phyloP scores from a whole-genome alignment of 2,888 invertebrate genomes.

The Yponomeuta cagnagella region DNA sequence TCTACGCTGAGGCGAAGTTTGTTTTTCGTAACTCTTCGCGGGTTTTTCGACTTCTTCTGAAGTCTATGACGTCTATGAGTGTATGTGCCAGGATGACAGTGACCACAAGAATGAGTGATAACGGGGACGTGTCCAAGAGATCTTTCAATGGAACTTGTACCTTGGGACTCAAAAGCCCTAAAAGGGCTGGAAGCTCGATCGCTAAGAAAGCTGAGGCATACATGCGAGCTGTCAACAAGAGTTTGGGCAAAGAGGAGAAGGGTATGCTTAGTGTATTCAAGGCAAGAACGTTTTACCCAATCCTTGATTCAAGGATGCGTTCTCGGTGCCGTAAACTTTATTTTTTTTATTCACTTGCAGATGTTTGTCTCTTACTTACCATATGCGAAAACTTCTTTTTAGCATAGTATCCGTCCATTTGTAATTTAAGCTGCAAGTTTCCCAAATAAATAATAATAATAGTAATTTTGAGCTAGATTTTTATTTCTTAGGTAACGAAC shows the following conservation, averaged over 20 bases:
- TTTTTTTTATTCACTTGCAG: no score
- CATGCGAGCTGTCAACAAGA: conserved; percentile 53
- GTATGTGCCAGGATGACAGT: conserved; percentile 46
- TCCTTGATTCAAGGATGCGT: no score
- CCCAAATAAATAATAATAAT: no score
- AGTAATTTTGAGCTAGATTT: no score
- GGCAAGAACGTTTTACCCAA: no score
- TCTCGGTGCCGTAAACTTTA: no score
- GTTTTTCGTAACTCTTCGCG: background rate
- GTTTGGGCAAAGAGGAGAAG: conserved; percentile 35
- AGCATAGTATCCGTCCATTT: no score
- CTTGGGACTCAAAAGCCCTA: conserved; percentile 38
- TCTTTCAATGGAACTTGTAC: conserved; percentile 47
- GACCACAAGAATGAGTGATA: conserved; percentile 43
- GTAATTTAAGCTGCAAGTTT: no score
- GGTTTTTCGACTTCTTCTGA: background rate
- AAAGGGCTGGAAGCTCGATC: conserved; percentile 43
- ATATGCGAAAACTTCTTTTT: no score
- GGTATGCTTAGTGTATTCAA: conserved; percentile 27
- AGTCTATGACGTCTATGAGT: background rate
- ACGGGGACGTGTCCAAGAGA: conserved; percentile 46
- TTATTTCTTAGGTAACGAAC: no score
- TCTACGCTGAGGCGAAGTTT: background rate
- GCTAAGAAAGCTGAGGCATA: conserved; percentile 58
- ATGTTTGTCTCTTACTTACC: no score